These are phyloP conservation scores for Botrylloides violaceus DNA, from an alignment of 23 tunicate species.

Conservation along the genomic window DNA sequence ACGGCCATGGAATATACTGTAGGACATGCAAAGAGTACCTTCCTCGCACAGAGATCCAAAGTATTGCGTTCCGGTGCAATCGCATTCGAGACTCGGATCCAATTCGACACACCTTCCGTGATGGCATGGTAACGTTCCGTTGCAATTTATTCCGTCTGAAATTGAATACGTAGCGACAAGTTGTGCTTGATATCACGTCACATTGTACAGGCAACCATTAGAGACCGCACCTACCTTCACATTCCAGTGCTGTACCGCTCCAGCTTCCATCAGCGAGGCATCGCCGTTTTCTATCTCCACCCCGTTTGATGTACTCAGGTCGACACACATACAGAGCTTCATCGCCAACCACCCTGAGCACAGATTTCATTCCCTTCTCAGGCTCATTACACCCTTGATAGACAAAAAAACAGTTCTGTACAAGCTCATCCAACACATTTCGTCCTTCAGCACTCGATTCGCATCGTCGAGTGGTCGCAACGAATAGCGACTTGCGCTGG, in stretches of 20 bases:
- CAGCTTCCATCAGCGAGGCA: slow-evolving; percentile 30
- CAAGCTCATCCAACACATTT: no score
- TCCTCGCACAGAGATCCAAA: slow-evolving; percentile 42
- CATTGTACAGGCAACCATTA: no score
- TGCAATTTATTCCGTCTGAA: slow-evolving; percentile 41
- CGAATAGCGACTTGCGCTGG: no score
- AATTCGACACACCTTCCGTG: slow-evolving; percentile 43
- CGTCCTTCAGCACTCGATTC: no score
- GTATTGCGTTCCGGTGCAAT: slow-evolving; percentile 13
- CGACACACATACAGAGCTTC: slow-evolving; percentile 22
- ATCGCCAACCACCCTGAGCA: not conserved
- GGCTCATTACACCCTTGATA: slow-evolving; percentile 9
- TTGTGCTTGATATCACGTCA: no score
- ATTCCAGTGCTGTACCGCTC: slow-evolving; percentile 34
- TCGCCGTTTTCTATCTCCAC: slow-evolving; percentile 17
- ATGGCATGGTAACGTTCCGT: slow-evolving; percentile 27
- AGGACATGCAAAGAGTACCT: no score
- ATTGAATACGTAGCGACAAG: not conserved
- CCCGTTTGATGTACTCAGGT: slow-evolving; percentile 22
- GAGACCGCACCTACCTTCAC: slow-evolving; percentile 26
- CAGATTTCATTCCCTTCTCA: slow-evolving; percentile 20
- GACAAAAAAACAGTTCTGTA: not conserved
- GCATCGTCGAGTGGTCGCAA: no score
- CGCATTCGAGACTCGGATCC: slow-evolving; percentile 37
- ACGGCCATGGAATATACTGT: no score